Conservation (phyloP, 1,140 invertebrate species). For the Riptortus pedestris region DNA sequence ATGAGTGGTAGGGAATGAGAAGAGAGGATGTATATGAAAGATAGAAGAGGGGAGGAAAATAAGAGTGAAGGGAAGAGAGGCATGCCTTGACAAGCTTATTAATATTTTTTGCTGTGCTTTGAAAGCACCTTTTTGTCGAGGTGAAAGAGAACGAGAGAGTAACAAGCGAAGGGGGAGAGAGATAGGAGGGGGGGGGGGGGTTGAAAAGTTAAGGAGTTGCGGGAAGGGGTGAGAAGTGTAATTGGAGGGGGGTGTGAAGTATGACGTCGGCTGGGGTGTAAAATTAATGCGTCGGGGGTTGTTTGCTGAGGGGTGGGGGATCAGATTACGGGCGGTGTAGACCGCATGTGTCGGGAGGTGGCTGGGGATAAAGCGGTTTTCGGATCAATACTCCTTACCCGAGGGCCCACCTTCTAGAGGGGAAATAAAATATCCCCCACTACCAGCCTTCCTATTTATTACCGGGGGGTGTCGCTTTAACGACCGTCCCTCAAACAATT, state of each 20-base stretch:
- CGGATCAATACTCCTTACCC: conserved; percentile 5
- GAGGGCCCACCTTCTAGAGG: conserved; percentile 19
- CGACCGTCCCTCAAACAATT: conserved; percentile 4
- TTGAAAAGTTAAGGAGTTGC: too few species aligned
- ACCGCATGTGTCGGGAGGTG: conserved; percentile 18
- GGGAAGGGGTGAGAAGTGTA: not conserved
- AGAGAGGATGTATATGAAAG: too few species aligned
- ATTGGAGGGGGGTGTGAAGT: conserved; percentile 6
- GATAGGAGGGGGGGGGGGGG: too few species aligned
- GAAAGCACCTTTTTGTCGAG: too few species aligned
- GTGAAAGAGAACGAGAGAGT: too few species aligned
- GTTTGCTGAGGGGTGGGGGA: conserved; percentile 39
- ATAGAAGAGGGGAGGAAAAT: too few species aligned
- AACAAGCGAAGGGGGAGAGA: too few species aligned
- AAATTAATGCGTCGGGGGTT: conserved; percentile 26
- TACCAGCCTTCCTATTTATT: conserved; percentile 7
- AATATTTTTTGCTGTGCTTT: too few species aligned
- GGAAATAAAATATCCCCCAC: conserved; percentile 7
- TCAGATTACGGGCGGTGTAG: conserved; percentile 32
- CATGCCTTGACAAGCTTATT: too few species aligned
- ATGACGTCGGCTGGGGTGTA: conserved; percentile 7
- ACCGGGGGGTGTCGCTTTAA: not conserved
- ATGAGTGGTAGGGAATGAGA: too few species aligned
- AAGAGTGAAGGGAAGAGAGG: too few species aligned
- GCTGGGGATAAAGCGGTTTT: not conserved